Evolutionary conservation across 2,797 vertebrate genomes (phyloP).

Genomic region (Rhabdophis nuchalis): DNA sequence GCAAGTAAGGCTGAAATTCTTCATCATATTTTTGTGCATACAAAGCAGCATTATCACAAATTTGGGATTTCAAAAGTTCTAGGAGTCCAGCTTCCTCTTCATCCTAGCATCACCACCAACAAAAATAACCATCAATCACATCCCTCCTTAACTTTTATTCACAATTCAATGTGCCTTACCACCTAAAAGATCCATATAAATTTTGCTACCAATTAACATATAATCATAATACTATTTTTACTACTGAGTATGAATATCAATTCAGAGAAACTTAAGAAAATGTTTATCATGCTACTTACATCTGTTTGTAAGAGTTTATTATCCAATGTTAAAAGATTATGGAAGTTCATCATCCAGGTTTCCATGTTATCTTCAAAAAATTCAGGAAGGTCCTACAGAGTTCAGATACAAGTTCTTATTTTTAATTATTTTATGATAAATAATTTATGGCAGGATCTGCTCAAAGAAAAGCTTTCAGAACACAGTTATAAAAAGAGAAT

Average conservation of each 20-base stretch:
- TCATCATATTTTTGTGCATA: slow-evolving; percentile 99
- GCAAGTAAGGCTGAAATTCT: slow-evolving; percentile 94
- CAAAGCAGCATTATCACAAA: slow-evolving; percentile 96
- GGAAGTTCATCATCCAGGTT: slow-evolving; percentile 99
- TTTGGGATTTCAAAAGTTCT: slow-evolving; percentile 96
- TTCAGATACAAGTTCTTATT: not conserved
- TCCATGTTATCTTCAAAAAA: slow-evolving; percentile 99
- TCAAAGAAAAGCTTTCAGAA: not conserved
- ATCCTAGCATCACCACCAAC: slow-evolving; percentile 77
- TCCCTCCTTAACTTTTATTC: not conserved
- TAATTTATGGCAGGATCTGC: not conserved
- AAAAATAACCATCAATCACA: slow-evolving; percentile 45
- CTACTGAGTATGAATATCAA: not conserved
- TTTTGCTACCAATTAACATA: not conserved
- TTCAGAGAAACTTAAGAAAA: not conserved
- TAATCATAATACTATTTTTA: not conserved
- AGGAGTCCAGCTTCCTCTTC: slow-evolving; percentile 96
- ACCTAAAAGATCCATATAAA: not conserved
- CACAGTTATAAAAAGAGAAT: not conserved
- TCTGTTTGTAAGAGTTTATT: slow-evolving; percentile 97
- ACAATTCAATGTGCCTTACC: not conserved
- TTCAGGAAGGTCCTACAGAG: slow-evolving; percentile 90
- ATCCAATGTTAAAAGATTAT: slow-evolving; percentile 92
- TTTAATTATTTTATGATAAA: not conserved
- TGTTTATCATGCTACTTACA: slow-evolving; percentile 73